A percentile compares a stretch with the other conserved stretches of the same genome.
Evolutionary conservation across 2,888 invertebrate species (phyloP).

Genomic region (Leptinotarsa rubiginosa): DNA sequence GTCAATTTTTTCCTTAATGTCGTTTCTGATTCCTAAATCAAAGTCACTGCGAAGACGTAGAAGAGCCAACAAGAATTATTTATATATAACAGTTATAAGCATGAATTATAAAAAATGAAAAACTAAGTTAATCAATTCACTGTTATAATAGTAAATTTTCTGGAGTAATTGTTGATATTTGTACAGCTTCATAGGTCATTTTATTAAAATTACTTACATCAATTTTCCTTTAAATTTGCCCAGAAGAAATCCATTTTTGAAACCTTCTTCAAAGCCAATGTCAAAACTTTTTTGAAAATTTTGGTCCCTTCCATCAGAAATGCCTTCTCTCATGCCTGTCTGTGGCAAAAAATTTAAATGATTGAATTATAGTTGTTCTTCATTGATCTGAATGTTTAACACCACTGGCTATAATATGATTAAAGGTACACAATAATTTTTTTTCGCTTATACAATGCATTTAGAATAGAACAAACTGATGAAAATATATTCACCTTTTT

Average conservation of each 20-base stretch:
- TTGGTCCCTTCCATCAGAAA: constrained; percentile 73
- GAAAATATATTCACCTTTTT: constrained; percentile 30
- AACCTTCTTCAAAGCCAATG: constrained; percentile 75
- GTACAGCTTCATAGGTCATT: background rate
- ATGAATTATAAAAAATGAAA: too few species aligned
- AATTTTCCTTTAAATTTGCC: constrained; percentile 67
- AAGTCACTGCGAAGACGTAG: too few species aligned
- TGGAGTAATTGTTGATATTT: too few species aligned
- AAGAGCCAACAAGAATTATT: too few species aligned
- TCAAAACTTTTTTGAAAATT: constrained; percentile 79
- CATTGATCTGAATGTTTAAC: too few species aligned
- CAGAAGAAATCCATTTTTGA: constrained; percentile 71
- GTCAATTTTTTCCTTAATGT: background rate
- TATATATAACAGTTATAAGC: too few species aligned
- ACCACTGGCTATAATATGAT: too few species aligned
- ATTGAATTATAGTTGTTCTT: background rate
- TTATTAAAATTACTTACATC: constrained; percentile 50
- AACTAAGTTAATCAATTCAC: too few species aligned
- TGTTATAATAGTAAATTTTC: too few species aligned
- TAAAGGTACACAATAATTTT: background rate
- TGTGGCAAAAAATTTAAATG: constrained; percentile 29
- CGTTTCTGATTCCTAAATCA: background rate
- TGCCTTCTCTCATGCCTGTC: constrained; percentile 70
- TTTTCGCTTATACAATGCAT: background rate
- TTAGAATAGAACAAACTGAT: background rate